Evolutionary conservation across 2,797 vertebrate genomes (phyloP), one percentile per base, ranked within the genome.

Genomic region (Hippocampus kuda): DNA sequence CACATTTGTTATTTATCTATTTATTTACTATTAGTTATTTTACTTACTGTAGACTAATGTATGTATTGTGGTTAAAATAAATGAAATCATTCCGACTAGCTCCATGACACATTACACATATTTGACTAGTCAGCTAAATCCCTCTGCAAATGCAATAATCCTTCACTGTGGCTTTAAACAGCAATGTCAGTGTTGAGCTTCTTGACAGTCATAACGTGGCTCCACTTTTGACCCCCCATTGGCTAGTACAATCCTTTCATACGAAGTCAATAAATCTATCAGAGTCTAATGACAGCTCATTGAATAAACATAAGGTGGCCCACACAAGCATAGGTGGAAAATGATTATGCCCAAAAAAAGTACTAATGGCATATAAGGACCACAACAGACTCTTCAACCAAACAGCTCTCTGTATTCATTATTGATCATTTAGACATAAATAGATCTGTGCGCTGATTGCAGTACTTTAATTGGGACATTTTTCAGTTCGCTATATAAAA

Each of bases 171-270:
- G 27, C 2, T 34, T 60, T 60, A 60, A 60, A 59, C 13, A 18
- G 57, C 27, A 38, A 20, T 34, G 27, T 46, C 46, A 70, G 61
- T 71, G 73, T 75, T 72, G 2, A 16, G 53, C 78, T 86, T 79
- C 79, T 84, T 83, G 63, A 78, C 77, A 88, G 86, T 87, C 79
- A 86, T 83, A 68, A 72, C 70, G 70, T 77, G 71, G 71, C 64
- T 65, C 67, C 71, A 79, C 79, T 68, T 83, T 75, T 86, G 76
- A 82, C 76, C 76, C 67, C 67, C 66, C 59, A 15, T 77, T 72
- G 78, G 81, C 72, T 57, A n/a, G 72, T 65, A 75, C 73, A 70
- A 80, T 85, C 75, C 80, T 77, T 85, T 74, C 2, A 81, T 81
- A 68, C 69, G 26, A 59, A 80, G 76, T 87, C 80, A 85, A 85